Conservation (phyloP, 2,113 vertebrate genomes). For the Sinocyclocheilus anophthalmus region DNA sequence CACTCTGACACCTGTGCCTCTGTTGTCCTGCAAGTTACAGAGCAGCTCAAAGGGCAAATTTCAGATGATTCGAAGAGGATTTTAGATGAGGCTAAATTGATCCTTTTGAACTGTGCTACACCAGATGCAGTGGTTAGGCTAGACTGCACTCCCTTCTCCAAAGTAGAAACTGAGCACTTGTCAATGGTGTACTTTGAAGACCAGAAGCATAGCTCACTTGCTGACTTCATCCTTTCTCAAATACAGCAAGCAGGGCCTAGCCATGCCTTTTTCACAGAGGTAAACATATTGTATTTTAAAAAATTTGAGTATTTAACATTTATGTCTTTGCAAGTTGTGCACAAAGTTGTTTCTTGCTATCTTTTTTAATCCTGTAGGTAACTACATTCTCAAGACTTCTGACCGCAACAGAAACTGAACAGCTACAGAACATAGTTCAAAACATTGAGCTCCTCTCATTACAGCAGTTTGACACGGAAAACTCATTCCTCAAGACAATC, state of each 20-base stretch:
- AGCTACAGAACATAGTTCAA: conserved; percentile 67
- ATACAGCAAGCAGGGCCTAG: neutral
- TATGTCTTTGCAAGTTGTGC: neutral
- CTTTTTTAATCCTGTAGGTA: conserved; percentile 71
- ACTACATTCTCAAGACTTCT: conserved; percentile 95
- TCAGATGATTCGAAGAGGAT: conserved; percentile 58
- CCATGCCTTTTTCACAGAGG: conserved; percentile 83
- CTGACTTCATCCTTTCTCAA: conserved; percentile 80
- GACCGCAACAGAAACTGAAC: conserved; percentile 78
- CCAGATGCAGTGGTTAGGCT: conserved; percentile 88
- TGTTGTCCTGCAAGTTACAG: conserved; percentile 81
- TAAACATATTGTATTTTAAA: conserved; percentile 57
- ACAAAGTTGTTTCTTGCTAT: neutral
- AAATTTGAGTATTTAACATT: neutral
- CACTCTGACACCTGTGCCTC: conserved; percentile 89
- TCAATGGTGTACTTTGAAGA: conserved; percentile 75
- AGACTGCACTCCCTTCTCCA: conserved; percentile 62
- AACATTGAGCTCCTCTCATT: conserved; percentile 81
- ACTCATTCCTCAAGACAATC: conserved; percentile 87
- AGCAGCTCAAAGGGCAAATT: conserved; percentile 59
- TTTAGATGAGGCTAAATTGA: conserved; percentile 71
- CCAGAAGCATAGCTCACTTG: conserved; percentile 84
- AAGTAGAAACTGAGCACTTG: conserved; percentile 65
- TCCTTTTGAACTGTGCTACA: conserved; percentile 87
- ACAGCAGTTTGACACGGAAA: conserved; percentile 92